Base-by-base conservation (phyloP, 2,797 vertebrate genomes). In the Neostethus bicornis region DNA sequence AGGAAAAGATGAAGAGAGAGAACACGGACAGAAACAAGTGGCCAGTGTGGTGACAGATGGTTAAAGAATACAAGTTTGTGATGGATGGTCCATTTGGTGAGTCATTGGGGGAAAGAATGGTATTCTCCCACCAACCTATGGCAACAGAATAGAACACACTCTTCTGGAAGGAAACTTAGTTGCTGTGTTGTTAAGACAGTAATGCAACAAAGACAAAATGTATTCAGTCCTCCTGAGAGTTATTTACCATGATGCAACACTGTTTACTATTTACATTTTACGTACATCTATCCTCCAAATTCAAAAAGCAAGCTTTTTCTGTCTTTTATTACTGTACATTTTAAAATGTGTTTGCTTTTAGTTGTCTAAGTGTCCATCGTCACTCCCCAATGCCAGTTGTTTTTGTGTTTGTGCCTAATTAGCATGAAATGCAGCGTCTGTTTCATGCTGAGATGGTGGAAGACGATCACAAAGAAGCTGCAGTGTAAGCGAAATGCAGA, bases 391-490 rank as follows among this genome's bases (percentile, higher is more conserved):
- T 29, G 43, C 61, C 70, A 59, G 48, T 42, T 25, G 31, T 1
- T 61, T 66, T 14, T 63, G 69, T 63, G 42, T 74, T 69, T 77
- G 8, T 44, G 43, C 64, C 51, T 71, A 75, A 82, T 82, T 77
- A 64, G 61, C 11, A 24, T 3, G 31, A 39, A 46, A 56, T 55
- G 32, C 48, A 28, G 46, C 41, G 16, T 48, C 9, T 24, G 26
- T 44, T 19, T 53, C 19, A 14, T 19, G 55, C 10, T 26, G 46
- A 13, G n/a, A 20, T 4, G 26, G 7, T 2, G 51, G 17, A 20
- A 39, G 39, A 21, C 41, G 62, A 65, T 57, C 66, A 73, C 72
- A 65, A 55, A 46, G 47, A 49, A 42, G 57, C 64, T 60, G 66
- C 59, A 61, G 20, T 16, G 20, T 13, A 7, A 61, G 69, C 31